These are phyloP conservation scores for Ischnura elegans DNA, from an alignment of 2,888 invertebrate species.

Conservation along the genomic window DNA sequence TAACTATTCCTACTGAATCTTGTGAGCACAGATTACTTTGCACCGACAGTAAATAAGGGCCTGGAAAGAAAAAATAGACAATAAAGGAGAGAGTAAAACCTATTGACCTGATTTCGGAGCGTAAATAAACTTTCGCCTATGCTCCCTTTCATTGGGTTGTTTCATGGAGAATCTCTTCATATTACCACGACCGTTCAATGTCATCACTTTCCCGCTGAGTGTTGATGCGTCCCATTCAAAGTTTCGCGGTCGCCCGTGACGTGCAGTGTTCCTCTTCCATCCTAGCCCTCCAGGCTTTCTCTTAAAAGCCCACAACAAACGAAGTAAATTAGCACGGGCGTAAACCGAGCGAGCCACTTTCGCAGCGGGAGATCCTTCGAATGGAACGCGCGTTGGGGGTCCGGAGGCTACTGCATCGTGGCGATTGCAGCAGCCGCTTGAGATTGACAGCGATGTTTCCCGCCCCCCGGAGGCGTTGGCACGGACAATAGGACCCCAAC, in stretches of 20 bases:
- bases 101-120: not conserved
- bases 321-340: conserved; percentile 7
- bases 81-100: too few species aligned
- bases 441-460: not conserved
- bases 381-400: not conserved
- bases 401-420: not conserved
- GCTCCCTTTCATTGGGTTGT: not conserved
- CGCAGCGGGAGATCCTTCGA: not conserved
- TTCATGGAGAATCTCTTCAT: not conserved
- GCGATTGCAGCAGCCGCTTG: not conserved
- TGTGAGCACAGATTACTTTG: too few species aligned
- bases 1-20: too few species aligned
- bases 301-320: conserved; percentile 24
- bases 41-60: too few species aligned
- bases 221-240: not conserved
- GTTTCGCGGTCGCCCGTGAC: not conserved
- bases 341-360: not conserved
- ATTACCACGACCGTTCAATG: not conserved
- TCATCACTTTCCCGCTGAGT: not conserved
- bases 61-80: too few species aligned
- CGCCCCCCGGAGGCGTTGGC: not conserved
- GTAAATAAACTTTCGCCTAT: not conserved
- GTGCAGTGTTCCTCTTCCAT: not conserved
- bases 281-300: not conserved
- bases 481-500: not conserved